A percentile compares a stretch with the other conserved stretches of the same genome.
phyloP scores from a whole-genome alignment of 1,140 invertebrate species.

The Carcinoscorpius rotundicauda region DNA sequence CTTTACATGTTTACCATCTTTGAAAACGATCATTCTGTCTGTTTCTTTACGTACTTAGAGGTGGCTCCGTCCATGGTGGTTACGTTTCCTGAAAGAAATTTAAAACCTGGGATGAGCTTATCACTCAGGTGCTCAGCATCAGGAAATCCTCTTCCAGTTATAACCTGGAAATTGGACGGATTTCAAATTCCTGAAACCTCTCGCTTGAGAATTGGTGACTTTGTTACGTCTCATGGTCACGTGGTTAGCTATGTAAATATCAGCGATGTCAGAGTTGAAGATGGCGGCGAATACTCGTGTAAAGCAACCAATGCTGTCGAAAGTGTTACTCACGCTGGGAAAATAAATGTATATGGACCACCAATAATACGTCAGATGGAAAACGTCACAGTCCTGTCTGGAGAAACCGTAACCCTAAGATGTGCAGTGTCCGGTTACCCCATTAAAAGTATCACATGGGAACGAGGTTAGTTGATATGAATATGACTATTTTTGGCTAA shows the following conservation, averaged over 20 bases:
- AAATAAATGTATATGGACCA: conserved; percentile 61
- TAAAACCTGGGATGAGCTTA: conserved; percentile 71
- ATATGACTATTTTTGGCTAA: too few relatives aligned
- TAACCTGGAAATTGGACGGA: conserved; percentile 86
- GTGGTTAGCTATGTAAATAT: conserved; percentile 92
- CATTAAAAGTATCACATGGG: conserved; percentile 34
- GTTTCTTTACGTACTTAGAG: conserved; percentile 40
- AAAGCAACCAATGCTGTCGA: conserved; percentile 65
- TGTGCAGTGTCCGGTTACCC: conserved; percentile 28
- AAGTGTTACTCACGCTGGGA: conserved; percentile 47
- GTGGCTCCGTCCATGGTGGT: conserved; percentile 74
- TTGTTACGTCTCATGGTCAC: conserved; percentile 79
- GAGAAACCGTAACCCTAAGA: conserved; percentile 30
- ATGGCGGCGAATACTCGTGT: conserved; percentile 84
- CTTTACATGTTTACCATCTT: too few relatives aligned
- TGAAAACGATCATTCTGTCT: too few relatives aligned
- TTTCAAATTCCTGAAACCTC: conserved; percentile 18
- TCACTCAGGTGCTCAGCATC: conserved; percentile 69
- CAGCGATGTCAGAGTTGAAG: conserved; percentile 71
- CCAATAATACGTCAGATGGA: conserved; percentile 34
- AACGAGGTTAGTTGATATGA: conserved; percentile 40
- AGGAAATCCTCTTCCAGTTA: conserved; percentile 87
- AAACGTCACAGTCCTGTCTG: conserved; percentile 36
- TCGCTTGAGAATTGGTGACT: conserved; percentile 54
- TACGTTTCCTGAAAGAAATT: conserved; percentile 51